Evolutionary conservation across 2,888 invertebrate genomes (phyloP), one percentile per base, ranked within the genome.

Genomic region (Erebia ligea): DNA sequence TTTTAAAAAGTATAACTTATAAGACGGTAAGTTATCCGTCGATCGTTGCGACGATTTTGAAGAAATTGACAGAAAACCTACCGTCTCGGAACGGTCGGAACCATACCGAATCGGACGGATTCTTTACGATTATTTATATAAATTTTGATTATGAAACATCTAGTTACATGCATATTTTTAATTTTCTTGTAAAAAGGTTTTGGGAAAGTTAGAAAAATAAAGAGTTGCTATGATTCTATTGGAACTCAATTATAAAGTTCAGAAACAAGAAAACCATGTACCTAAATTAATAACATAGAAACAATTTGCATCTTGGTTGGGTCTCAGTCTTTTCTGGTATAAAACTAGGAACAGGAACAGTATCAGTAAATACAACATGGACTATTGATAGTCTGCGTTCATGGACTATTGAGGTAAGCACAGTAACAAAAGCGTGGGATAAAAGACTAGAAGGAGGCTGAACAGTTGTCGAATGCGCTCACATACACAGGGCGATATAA

Each of bases 401-500:
- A 25, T 5, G 25, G 15, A 15, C 15, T 21, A 57, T 56, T 56
- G 19, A 54, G 19, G 3, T 15, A 34, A 61, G 63, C 68, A 62
- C 66, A 45, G 61, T 56, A 50, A 63, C 63, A 63, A 50, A 63
- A 61, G 61, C 59, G 34, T 52, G 54, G 61, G 61, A 25, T 52
- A 40, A 68, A 61, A 63, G 63, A 63, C 63, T 63, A 58, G 21
- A 10, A 25, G 15, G 45, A 48, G 59, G 67, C 67, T 61, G 52
- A 40, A 58, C 61, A 59, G 67, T 67, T 67, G 67, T 67, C 67
- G 59, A 61, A 50, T 67, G 67, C 11, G 59, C 19, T 61, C 59
- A 56, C 42, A 52, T n/a, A 59, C 69, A 57, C 69, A 65, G 48
- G 58, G 64, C 19, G n/a, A 64, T 50, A 50, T 56, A 45, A 42